Evolutionary conservation across 2,113 vertebrate species (phyloP), one percentile per base, ranked within the genome.

Genomic region (Typhlomys cinereus): DNA sequence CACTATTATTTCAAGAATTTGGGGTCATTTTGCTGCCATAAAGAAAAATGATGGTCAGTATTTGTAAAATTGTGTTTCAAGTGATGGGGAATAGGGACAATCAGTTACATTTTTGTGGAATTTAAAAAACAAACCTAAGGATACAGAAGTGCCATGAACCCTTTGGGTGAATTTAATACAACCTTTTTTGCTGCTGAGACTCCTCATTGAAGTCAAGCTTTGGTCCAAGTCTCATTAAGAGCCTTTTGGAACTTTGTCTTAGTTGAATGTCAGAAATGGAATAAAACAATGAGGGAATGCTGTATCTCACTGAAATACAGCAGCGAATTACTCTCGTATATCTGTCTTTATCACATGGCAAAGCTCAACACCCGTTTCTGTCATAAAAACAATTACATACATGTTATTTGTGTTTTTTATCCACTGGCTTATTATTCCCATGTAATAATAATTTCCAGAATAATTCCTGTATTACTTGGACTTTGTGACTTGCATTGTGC

Each of bases 261-360:
- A 39, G 69, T 25, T 70, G 39, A 91, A 54, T 91, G 29, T 73
- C 59, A 80, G 75, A 83, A 82, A 73, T 70, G 75, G 48, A 71
- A 83, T 93, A 91, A 84, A 81, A 61, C 81, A 89, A 57, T 31
- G 23, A 92, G 92, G 54, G 82, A 85, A 91, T 73, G 8, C 25
- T 78, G 31, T 67, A 25, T 29, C 13, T 82, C 86, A 78, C 89
- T 94, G 81, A 91, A 97, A 76, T 39, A 54, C 29, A 82, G 69
- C n/a, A 57, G 17, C 64, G 62, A 57, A 57, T 87, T 57, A 62
- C 17, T 50, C 48, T 88, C 83, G 39, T 70, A n/a, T n/a, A 41
- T n/a, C 50, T 76, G 73, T 36, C 93, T 71, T 46, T 50, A 36
- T 83, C 44, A 31, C 10, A 83, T 69, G 48, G 50, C 44, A 64